These are phyloP conservation scores for Hirtodrosophila alboralis DNA, from an alignment of 2,888 invertebrate species.

Conservation along the genomic window DNA sequence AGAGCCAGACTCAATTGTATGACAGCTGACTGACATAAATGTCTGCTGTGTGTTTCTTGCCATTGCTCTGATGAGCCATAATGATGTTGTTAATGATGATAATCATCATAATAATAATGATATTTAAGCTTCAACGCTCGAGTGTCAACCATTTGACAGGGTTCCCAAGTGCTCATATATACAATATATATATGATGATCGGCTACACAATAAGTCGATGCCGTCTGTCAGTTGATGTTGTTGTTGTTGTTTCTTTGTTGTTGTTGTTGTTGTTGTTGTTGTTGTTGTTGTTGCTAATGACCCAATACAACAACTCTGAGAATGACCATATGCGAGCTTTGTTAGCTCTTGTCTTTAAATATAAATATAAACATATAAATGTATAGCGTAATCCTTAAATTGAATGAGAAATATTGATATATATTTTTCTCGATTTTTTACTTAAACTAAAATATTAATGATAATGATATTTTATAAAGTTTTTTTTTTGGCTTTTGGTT, in stretches of 20 bases:
- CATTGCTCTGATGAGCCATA: conserved; percentile 49
- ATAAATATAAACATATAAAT: background rate
- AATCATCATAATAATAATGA: conserved; percentile 15
- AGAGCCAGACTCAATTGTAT: conserved; percentile 43
- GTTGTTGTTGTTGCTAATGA: conserved; percentile 42
- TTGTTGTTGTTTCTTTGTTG: conserved; percentile 20
- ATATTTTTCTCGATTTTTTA: too few species aligned
- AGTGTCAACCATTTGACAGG: conserved; percentile 55
- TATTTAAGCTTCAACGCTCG: conserved; percentile 26
- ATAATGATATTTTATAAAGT: too few species aligned
- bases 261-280: conserved; percentile 13
- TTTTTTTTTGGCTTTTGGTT: too few species aligned
- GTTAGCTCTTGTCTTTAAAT: conserved; percentile 9
- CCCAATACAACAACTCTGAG: conserved; percentile 29
- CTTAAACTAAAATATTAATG: too few species aligned
- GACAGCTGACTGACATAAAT: conserved; percentile 77
- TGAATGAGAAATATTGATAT: too few species aligned
- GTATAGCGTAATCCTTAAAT: background rate
- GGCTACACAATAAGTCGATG: conserved; percentile 15
- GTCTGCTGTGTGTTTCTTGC: conserved; percentile 55
- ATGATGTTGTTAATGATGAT: conserved; percentile 35
- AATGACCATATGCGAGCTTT: too few species aligned
- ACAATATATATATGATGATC: too few species aligned
- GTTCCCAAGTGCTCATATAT: conserved; percentile 51
- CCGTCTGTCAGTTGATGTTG: conserved; percentile 21